A percentile compares a stretch with the other conserved stretches of the same genome.
These are phyloP conservation scores for Microtus ochrogaster DNA, from an alignment of 2,113 vertebrate genomes.

Conservation along the genomic window DNA sequence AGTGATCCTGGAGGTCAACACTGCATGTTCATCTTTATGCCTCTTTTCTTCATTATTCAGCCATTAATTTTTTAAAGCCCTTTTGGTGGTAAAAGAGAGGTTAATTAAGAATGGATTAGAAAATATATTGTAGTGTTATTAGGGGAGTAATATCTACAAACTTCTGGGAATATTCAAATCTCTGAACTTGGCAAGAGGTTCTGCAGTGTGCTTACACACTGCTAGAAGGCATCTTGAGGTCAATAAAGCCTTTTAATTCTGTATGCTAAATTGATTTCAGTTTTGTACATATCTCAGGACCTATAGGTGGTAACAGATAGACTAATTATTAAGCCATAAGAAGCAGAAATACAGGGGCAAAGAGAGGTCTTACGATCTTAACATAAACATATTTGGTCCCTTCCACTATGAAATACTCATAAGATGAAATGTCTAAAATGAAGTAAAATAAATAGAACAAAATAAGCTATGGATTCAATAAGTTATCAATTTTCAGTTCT, in stretches of 20 bases:
- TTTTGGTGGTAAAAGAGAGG: slow-evolving; percentile 59
- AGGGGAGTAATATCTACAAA: slow-evolving; percentile 36
- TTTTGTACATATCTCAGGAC: slow-evolving; percentile 10
- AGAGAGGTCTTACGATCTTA: background rate
- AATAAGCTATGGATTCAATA: background rate
- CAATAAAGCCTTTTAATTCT: slow-evolving; percentile 57
- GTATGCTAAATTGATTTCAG: slow-evolving; percentile 52
- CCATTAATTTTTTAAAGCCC: slow-evolving; percentile 71
- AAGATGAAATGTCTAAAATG: background rate
- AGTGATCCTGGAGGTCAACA: background rate
- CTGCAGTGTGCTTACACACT: background rate
- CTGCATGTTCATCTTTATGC: background rate
- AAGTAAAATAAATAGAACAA: background rate
- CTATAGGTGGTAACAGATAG: background rate
- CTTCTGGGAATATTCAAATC: slow-evolving; percentile 57
- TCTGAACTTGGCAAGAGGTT: slow-evolving; percentile 28
- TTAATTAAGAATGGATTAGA: slow-evolving; percentile 71
- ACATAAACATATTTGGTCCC: background rate
- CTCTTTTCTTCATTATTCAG: slow-evolving; percentile 46
- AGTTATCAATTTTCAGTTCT: background rate
- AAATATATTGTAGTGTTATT: slow-evolving; percentile 59
- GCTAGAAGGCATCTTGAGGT: background rate
- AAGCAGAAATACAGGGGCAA: background rate
- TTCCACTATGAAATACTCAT: background rate
- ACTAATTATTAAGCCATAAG: background rate